These are phyloP conservation scores for Drosophila setosimentum DNA, from an alignment of 2,888 invertebrate genomes.

Conservation along the genomic window DNA sequence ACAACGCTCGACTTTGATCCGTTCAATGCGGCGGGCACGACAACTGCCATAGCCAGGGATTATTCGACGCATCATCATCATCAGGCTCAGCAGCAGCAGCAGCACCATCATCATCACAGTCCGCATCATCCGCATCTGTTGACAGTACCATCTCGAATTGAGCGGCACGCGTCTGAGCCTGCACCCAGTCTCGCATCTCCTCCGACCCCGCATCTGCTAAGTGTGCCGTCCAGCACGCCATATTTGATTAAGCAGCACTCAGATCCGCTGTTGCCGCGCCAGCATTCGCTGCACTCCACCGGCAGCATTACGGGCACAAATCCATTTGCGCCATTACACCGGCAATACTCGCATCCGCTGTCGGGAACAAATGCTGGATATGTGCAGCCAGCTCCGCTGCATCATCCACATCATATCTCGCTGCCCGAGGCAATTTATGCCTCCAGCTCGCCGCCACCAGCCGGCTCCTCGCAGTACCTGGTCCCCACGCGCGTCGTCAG, in stretches of 20 bases:
- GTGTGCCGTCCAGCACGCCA: conserved; percentile 87
- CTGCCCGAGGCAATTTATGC: conserved; percentile 84
- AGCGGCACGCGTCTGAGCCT: conserved; percentile 87
- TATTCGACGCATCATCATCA: conserved; percentile 71
- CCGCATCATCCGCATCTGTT: conserved; percentile 82
- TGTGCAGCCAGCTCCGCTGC: conserved; percentile 67
- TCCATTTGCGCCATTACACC: conserved; percentile 84
- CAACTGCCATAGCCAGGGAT: conserved; percentile 61
- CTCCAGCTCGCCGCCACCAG: conserved; percentile 82
- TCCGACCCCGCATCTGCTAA: conserved; percentile 87
- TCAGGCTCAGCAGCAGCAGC: conserved; percentile 40
- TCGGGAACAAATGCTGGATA: conserved; percentile 71
- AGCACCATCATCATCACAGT: conserved; percentile 53
- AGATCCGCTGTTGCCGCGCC: conserved; percentile 88
- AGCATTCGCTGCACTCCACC: conserved; percentile 83
- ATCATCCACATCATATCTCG: conserved; percentile 84
- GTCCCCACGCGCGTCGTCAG: conserved; percentile 75
- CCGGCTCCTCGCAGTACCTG: conserved; percentile 82
- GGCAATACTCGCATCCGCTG: conserved; percentile 86
- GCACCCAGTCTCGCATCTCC: conserved; percentile 86
- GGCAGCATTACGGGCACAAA: conserved; percentile 61
- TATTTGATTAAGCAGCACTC: conserved; percentile 89
- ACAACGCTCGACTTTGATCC: conserved; percentile 82
- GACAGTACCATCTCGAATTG: conserved; percentile 86
- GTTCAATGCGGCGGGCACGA: conserved; percentile 73